Conservation (phyloP, 2,113 vertebrate species). For the Otus sunia region DNA sequence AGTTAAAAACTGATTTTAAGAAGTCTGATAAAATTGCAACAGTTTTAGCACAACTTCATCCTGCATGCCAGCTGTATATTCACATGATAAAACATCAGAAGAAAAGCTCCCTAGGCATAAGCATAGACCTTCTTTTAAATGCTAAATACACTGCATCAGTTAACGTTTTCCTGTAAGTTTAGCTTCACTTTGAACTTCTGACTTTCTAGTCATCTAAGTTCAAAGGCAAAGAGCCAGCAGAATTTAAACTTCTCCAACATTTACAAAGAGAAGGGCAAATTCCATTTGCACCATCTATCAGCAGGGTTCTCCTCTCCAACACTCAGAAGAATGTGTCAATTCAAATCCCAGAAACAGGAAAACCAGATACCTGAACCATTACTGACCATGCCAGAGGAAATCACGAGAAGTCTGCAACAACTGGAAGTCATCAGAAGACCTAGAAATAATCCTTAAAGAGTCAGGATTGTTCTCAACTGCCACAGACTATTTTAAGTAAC, state of each 20-base stretch:
- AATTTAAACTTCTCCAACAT: slow-evolving; percentile 17
- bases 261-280: background rate
- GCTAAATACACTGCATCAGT: background rate
- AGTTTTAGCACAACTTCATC: background rate
- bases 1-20: background rate
- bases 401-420: background rate
- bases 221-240: slow-evolving; percentile 23
- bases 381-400: background rate
- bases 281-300: background rate
- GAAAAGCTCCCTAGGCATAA: slow-evolving; percentile 5
- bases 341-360: background rate
- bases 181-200: background rate
- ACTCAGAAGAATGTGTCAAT: background rate
- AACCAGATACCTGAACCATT: background rate
- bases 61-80: background rate
- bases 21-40: background rate
- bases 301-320: background rate
- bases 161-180: background rate
- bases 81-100: background rate
- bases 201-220: slow-evolving; percentile 7
- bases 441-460: background rate
- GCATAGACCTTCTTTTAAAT: background rate
- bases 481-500: background rate
- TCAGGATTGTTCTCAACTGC: background rate
- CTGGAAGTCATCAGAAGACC: background rate